Percentiles rank a stretch among this genome's conserved stretches.
These are phyloP conservation scores for Chiloscyllium punctatum DNA, from an alignment of 2,797 vertebrate species.

Conservation along the genomic window DNA sequence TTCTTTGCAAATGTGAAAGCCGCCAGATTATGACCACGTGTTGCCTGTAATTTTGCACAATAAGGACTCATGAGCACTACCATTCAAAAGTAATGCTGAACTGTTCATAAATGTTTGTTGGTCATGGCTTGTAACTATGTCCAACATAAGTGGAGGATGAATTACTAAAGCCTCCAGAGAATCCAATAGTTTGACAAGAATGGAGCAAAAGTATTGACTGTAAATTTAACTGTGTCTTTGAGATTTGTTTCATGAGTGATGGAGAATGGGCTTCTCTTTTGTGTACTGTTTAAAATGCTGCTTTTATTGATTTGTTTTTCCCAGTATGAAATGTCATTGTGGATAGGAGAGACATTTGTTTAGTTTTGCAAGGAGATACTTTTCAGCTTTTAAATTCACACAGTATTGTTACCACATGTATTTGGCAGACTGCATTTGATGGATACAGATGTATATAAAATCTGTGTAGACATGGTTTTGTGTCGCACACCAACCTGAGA, in stretches of 20 bases:
- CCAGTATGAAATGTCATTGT: background rate
- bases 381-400: background rate
- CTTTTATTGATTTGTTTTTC: slow-evolving; percentile 2
- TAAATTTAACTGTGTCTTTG: slow-evolving; percentile 19
- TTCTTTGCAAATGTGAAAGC: background rate
- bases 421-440: background rate
- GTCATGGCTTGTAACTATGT: slow-evolving; percentile 17
- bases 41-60: background rate
- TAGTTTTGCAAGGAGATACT: background rate
- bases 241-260: slow-evolving; percentile 15
- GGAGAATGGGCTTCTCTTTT: background rate
- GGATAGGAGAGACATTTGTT: slow-evolving; percentile 1
- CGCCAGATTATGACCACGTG: background rate
- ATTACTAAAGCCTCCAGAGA: slow-evolving; percentile 14
- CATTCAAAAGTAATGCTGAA: background rate
- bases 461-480: background rate
- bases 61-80: background rate
- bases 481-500: background rate
- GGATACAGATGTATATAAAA: background rate
- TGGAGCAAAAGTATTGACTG: slow-evolving; percentile 2
- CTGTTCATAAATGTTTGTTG: slow-evolving; percentile 22
- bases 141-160: slow-evolving; percentile 13
- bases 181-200: background rate
- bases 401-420: background rate
- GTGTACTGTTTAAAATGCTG: slow-evolving; percentile 8